These are phyloP conservation scores for Amphibalanus amphitrite DNA, from an alignment of 1,140 invertebrate species.

Conservation along the genomic window DNA sequence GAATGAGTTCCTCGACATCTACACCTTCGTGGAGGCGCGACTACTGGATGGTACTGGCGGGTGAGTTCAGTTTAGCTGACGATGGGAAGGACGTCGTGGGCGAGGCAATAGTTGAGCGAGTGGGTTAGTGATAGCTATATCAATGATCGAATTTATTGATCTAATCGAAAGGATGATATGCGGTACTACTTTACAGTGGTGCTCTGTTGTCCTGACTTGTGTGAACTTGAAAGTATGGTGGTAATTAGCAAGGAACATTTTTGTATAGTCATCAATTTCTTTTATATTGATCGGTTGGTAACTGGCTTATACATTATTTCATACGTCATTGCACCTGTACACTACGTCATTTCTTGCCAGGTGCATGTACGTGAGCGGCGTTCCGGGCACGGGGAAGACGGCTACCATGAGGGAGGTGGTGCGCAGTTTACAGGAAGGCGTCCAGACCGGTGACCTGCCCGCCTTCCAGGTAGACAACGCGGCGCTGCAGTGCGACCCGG, in stretches of 20 bases:
- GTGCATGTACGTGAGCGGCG: conserved; percentile 94
- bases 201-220: background rate
- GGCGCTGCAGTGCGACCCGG: too few species aligned
- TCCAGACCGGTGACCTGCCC: conserved; percentile 40
- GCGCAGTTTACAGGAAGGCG: conserved; percentile 42
- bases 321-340: conserved; percentile 15
- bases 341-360: conserved; percentile 26
- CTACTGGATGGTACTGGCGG: conserved; percentile 54
- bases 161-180: too few species aligned
- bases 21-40: conserved; percentile 55
- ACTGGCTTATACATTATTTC: background rate
- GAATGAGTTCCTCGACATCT: conserved; percentile 55
- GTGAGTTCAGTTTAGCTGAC: too few species aligned
- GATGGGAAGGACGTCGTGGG: too few species aligned
- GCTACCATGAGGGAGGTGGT: conserved; percentile 85
- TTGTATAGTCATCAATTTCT: background rate
- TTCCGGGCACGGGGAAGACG: conserved; percentile 97
- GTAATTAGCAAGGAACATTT: conserved; percentile 2
- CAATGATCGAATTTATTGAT: too few species aligned
- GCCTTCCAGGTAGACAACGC: conserved; percentile 27
- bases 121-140: too few species aligned
- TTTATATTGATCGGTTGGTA: conserved; percentile 7
- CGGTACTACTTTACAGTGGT: background rate
- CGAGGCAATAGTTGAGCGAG: too few species aligned
- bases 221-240: background rate